phyloP scores from a whole-genome alignment of 2,797 vertebrate genomes.

The Melanotaenia nigrans region DNA sequence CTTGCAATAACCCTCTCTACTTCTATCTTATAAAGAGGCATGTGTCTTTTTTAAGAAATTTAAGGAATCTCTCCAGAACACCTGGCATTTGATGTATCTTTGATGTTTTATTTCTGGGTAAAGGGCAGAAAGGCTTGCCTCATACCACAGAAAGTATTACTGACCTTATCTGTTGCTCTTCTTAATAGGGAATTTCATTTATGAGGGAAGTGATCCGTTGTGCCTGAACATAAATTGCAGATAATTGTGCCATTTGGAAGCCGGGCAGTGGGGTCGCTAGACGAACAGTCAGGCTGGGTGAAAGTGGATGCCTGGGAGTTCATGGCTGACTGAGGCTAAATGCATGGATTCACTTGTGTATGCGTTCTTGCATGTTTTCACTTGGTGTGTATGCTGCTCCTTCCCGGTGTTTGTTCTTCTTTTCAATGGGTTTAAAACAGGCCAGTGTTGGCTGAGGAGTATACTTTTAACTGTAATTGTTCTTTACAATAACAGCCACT shows the following conservation, averaged over 20 bases:
- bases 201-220: conserved; percentile 69
- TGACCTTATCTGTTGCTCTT: conserved; percentile 69
- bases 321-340: conserved; percentile 61
- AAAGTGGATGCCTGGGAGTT: conserved; percentile 75
- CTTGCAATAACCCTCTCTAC: not conserved
- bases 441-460: conserved; percentile 42
- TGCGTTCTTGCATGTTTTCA: conserved; percentile 39
- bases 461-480: conserved; percentile 68
- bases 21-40: not conserved
- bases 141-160: conserved; percentile 49
- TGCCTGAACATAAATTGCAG: conserved; percentile 74
- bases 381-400: conserved; percentile 36
- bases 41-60: conserved; percentile 28
- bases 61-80: conserved; percentile 31
- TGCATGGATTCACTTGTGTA: conserved; percentile 33
- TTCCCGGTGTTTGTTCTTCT: conserved; percentile 63
- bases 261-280: conserved; percentile 54
- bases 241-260: conserved; percentile 74
- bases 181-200: conserved; percentile 76
- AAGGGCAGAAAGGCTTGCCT: conserved; percentile 4
- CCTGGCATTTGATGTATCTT: conserved; percentile 33
- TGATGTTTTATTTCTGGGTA: conserved; percentile 43
- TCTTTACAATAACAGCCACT: conserved; percentile 71
- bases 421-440: conserved; percentile 59
- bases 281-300: conserved; percentile 55